A percentile compares a stretch with the other conserved stretches of the same genome.
Evolutionary conservation across 2,113 vertebrate species (phyloP).

Genomic region (Nymphicus hollandicus): DNA sequence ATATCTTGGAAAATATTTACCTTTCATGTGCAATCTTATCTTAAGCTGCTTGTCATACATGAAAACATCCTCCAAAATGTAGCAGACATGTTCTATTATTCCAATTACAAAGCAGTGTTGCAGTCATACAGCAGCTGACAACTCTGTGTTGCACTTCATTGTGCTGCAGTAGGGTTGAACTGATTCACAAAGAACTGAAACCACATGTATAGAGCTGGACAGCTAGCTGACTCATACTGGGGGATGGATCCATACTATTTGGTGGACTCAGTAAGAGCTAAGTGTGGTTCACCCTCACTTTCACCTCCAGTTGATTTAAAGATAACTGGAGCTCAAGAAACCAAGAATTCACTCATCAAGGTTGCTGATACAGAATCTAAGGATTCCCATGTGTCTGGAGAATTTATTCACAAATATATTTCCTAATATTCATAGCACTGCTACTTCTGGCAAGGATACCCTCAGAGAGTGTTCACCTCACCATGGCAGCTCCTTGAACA

Average conservation of each 20-base stretch:
- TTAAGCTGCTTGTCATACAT: background rate
- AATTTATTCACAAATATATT: background rate
- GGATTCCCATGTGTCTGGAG: background rate
- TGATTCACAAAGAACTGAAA: background rate
- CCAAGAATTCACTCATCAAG: background rate
- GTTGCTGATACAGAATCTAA: background rate
- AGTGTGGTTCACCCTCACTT: background rate
- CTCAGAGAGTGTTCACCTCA: background rate
- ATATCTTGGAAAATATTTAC: background rate
- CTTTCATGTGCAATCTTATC: background rate
- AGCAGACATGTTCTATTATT: background rate
- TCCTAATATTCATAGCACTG: background rate
- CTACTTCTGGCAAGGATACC: background rate
- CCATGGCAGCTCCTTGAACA: background rate
- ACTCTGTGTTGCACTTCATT: background rate
- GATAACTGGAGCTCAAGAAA: background rate
- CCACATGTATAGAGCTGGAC: background rate
- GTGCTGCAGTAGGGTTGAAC: background rate
- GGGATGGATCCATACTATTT: background rate
- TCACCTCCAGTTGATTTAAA: background rate
- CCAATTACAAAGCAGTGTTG: background rate
- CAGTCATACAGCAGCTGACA: background rate
- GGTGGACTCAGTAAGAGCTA: background rate
- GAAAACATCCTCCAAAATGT: background rate
- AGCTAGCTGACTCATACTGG: background rate